A percentile compares a stretch with the other conserved stretches of the same genome.
Conservation (phyloP, 2,888 invertebrate genomes). For the Graphium colonna region DNA sequence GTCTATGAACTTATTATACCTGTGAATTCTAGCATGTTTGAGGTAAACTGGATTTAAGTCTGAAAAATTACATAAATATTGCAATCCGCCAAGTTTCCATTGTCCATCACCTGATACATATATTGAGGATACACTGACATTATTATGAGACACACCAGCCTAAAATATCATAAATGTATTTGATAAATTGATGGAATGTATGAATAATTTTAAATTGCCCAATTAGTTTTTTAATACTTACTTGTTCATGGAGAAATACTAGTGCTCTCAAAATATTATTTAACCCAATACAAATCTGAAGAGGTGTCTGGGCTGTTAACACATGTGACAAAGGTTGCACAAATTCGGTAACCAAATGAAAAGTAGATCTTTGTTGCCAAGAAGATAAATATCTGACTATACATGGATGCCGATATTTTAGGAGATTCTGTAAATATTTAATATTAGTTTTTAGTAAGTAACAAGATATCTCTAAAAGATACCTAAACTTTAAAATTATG, state of each 20-base stretch:
- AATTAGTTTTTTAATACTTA: constrained; percentile 47
- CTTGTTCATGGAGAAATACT: constrained; percentile 90
- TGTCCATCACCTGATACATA: constrained; percentile 91
- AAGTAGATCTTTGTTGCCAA: constrained; percentile 87
- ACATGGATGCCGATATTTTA: constrained; percentile 92
- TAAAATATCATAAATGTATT: constrained; percentile 51
- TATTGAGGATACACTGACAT: constrained; percentile 88
- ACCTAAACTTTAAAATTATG: constrained; percentile 4
- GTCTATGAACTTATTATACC: constrained; percentile 41
- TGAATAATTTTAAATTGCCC: neutral
- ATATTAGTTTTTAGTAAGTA: neutral
- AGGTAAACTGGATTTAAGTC: constrained; percentile 84
- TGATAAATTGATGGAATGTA: no score
- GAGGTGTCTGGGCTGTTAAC: constrained; percentile 82
- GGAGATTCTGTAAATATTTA: constrained; percentile 84
- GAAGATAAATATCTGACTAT: constrained; percentile 91
- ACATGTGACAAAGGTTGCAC: constrained; percentile 87
- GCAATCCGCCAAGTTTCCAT: constrained; percentile 93
- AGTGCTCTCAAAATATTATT: constrained; percentile 89
- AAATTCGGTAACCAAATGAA: constrained; percentile 90
- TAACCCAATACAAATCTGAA: constrained; percentile 92
- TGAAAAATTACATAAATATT: constrained; percentile 85
- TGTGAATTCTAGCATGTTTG: constrained; percentile 82
- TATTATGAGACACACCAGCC: constrained; percentile 90
- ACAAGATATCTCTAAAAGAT: neutral